These are phyloP conservation scores for Meiosimyza platycephala DNA, from an alignment of 2,888 invertebrate species.

Conservation along the genomic window DNA sequence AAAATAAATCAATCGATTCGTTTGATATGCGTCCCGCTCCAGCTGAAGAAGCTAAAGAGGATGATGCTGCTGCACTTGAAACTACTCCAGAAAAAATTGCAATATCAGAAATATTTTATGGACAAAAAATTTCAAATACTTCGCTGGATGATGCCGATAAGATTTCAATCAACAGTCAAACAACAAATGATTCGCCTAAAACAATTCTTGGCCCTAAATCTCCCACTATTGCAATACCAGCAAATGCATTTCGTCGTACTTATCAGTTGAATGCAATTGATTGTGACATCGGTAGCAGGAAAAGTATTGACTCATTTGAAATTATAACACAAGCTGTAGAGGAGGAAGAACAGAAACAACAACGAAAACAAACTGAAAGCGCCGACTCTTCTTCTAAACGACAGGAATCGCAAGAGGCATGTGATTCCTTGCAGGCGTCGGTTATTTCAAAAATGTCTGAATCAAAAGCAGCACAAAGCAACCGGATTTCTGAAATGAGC, in stretches of 20 bases:
- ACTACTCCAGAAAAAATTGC: slow-evolving; percentile 69
- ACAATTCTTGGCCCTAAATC: slow-evolving; percentile 67
- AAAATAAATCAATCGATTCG: slow-evolving; percentile 67
- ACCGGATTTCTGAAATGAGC: slow-evolving; percentile 86
- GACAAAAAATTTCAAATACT: slow-evolving; percentile 61
- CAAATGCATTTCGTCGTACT: slow-evolving; percentile 62
- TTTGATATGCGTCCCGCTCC: slow-evolving; percentile 68
- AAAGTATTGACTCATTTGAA: slow-evolving; percentile 68
- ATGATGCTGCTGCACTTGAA: slow-evolving; percentile 59
- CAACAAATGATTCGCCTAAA: slow-evolving; percentile 48
- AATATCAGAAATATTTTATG: slow-evolving; percentile 68
- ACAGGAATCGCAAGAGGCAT: slow-evolving; percentile 45
- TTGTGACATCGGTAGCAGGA: slow-evolving; percentile 75
- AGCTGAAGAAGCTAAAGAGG: slow-evolving; percentile 70
- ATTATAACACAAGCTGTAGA: slow-evolving; percentile 56
- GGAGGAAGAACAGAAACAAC: slow-evolving; percentile 42
- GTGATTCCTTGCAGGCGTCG: slow-evolving; percentile 63
- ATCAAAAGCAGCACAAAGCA: slow-evolving; percentile 62
- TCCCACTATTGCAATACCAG: slow-evolving; percentile 81
- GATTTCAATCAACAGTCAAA: slow-evolving; percentile 58
- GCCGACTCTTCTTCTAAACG: background rate
- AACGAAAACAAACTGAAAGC: slow-evolving; percentile 11
- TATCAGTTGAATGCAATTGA: slow-evolving; percentile 72
- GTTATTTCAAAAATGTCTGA: slow-evolving; percentile 64
- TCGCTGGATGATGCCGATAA: slow-evolving; percentile 62